These are phyloP conservation scores for Zygothrica quintamaculata DNA, from an alignment of 2,888 invertebrate genomes.

Conservation along the genomic window DNA sequence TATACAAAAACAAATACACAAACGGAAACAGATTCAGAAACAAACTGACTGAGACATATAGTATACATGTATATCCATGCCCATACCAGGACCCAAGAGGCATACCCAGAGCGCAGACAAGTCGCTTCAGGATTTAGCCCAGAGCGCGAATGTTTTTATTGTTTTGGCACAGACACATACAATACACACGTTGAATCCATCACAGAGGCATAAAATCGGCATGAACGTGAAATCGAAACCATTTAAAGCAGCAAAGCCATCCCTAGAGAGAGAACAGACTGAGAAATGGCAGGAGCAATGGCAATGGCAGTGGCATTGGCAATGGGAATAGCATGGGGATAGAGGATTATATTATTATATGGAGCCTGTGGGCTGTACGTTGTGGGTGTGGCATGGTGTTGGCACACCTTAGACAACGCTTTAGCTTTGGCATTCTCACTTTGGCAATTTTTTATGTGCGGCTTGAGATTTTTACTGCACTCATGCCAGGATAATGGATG, in stretches of 20 bases:
- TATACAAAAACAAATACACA: constrained; percentile 34
- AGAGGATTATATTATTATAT: neutral
- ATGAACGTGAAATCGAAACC: constrained; percentile 65
- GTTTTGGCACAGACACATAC: constrained; percentile 45
- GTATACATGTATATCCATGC: too few relatives aligned
- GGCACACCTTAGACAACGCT: constrained; percentile 40
- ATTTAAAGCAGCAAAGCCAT: constrained; percentile 57
- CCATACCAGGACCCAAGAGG: neutral
- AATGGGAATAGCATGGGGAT: neutral
- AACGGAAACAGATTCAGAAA: constrained; percentile 3
- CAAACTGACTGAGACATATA: constrained; percentile 9
- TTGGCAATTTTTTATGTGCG: constrained; percentile 45
- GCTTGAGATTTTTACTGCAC: constrained; percentile 54
- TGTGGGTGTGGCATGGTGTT: constrained; percentile 9
- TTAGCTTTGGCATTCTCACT: constrained; percentile 26
- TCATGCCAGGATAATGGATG: constrained; percentile 41
- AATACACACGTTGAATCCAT: constrained; percentile 52
- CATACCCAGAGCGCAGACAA: constrained; percentile 8
- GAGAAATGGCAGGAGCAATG: neutral
- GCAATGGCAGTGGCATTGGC: neutral
- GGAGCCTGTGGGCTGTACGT: neutral
- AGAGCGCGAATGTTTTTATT: constrained; percentile 69
- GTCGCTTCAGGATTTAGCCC: constrained; percentile 44
- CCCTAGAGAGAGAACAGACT: constrained; percentile 32
- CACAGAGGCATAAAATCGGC: constrained; percentile 59